Base-by-base conservation (phyloP, 2,888 invertebrate genomes). In the Cabera pusaria region DNA sequence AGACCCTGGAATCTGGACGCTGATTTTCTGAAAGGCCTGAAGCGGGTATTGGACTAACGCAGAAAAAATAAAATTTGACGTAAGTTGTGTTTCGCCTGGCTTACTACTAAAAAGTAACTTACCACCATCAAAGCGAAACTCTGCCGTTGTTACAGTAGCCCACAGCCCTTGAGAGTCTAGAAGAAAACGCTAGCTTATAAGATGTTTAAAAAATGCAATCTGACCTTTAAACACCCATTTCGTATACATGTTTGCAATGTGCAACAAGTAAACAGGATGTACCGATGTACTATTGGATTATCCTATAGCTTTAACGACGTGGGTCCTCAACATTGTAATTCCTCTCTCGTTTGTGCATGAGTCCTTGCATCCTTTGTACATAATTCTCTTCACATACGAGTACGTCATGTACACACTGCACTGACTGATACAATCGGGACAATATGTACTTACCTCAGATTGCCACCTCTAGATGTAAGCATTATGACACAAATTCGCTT, bases 331-430 rank as follows among this genome's bases (percentile, higher is more conserved):
- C 45, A 51, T 51, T 51, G 40, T 35, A 42, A 53, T 53, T 51
- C 53, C 21, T 34, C 8, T 12, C 48, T 39, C 28, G 34, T 42
- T 19, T 34, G 39, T 32, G 44, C 43, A 51, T 47, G 47, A 44
- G 48, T 49, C 48, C 46, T 39, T 39, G 45, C 50, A 51, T 50
- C 46, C 41, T 46, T 32, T 38, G 35, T 42, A 46, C 42, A 44
- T 46, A 45, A 39, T 39, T 49, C 22, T 42, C 31, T 35, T 24
- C 37, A 33, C 38, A 39, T 7, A 29, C 5, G 4, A 14, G 14
- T 4, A 14, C 2, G 14, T 14, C 4, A 4, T 14, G 7, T 28
- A 32, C 25, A 37, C n/a, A n/a, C n/a, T n/a, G n/a, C n/a, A n/a
- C n/a, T n/a, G n/a, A 8, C 29, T 11, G 16, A 37, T 32, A 21